Evolutionary conservation across 1,140 invertebrate species (phyloP), one percentile per base, ranked within the genome.

Genomic region (Rhagoletis pomonella): DNA sequence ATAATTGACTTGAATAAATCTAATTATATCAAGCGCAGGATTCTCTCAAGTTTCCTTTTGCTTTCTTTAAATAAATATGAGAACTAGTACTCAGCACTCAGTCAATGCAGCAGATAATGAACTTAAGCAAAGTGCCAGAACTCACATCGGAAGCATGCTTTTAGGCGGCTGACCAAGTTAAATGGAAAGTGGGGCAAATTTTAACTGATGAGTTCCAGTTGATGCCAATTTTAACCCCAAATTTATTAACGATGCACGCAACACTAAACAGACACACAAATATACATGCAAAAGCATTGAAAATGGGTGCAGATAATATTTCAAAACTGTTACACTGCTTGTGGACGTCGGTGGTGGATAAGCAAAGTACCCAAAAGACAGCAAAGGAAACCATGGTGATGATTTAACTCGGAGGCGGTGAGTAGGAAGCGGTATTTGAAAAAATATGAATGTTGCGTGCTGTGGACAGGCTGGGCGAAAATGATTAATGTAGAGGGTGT

Each of bases 391-490:
- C 39, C n/a, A 73, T 73, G 73, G 47, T 58, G 44, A n/a, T 55
- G 14, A 9, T 50, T 55, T 81, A 3, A 12, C n/a, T 10, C 10
- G 7, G 10, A 47, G 9, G 50, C 73, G 50, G 12, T 19, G 47
- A 12, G 73, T 55, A 19, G 47, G 9, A 19, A 62, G 60, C 9
- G 73, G n/a, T 19, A 29, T 29, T 29, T 6, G 73, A 55, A 81
- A 81, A 81, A 81, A 81, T 81, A 81, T 81, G 44, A 81, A 81
- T 55, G 73, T 81, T 81, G 73, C 73, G 44, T 81, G 73, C 47
- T 81, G 7, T 81, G 50, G 47, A 81, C 73, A 81, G 73, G 73
- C 50, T 81, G 73, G 14, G 73, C 47, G 73, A 55, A 81, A 81
- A 81, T 81, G 73, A 81, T 81, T 81, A 81, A 81, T 81, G 42